Evolutionary conservation across 30 jellyfish, hydroid and myxozoan species (phyloP).

Genomic region (Nemopilema nomurai): DNA sequence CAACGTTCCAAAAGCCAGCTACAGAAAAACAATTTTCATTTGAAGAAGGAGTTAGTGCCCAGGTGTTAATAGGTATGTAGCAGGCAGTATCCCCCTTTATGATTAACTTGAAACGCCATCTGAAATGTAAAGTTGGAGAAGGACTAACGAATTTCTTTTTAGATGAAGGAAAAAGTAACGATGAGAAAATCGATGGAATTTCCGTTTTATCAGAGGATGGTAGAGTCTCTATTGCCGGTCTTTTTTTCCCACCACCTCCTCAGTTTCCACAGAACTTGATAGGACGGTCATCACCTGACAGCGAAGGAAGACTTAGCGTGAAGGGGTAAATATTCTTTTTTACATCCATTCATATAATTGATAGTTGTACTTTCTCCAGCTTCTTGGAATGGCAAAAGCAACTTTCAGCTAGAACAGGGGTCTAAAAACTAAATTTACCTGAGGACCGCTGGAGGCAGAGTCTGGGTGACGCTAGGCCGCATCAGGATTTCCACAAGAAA

Average conservation of each 20-base stretch:
- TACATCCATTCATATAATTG: not conserved
- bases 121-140: not conserved
- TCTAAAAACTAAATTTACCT: no score
- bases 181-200: slow-evolving; percentile 12
- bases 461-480: no score
- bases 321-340: slow-evolving; percentile 20
- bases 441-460: no score
- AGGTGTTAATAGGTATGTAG: slow-evolving; percentile 17
- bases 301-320: slow-evolving; percentile 67
- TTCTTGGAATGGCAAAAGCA: no score
- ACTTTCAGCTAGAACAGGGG: no score
- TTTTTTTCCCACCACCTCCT: slow-evolving; percentile 40
- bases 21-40: slow-evolving; percentile 40
- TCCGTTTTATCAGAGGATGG: slow-evolving; percentile 37
- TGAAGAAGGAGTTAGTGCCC: slow-evolving; percentile 15
- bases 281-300: slow-evolving; percentile 55
- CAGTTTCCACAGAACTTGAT: slow-evolving; percentile 25
- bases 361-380: no score
- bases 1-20: slow-evolving; percentile 21
- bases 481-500: no score
- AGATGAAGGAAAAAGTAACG: slow-evolving; percentile 20
- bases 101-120: not conserved
- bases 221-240: slow-evolving; percentile 3
- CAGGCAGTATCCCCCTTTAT: no score
- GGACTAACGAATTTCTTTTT: not conserved